phyloP scores from a whole-genome alignment of 2,797 vertebrate genomes.

The Otolemur crassicaudatus region DNA sequence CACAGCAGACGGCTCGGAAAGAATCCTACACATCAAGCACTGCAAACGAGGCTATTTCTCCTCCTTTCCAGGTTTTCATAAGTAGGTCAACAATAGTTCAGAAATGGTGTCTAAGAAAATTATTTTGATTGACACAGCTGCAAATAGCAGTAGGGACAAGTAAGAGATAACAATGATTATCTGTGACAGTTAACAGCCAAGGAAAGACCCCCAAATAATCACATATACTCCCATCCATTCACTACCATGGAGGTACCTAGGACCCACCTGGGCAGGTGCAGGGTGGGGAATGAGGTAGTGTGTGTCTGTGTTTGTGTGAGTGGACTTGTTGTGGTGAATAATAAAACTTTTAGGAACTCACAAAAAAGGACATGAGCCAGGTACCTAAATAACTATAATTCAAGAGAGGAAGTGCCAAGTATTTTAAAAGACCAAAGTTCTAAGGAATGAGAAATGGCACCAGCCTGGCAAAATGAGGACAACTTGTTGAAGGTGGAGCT shows the following conservation, averaged over 20 bases:
- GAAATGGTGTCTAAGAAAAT: constrained; percentile 32
- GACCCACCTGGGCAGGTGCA: neutral
- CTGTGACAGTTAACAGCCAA: neutral
- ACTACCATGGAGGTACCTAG: neutral
- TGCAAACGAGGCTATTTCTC: neutral
- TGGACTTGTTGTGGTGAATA: neutral
- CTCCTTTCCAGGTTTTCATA: constrained; percentile 48
- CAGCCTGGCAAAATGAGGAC: neutral
- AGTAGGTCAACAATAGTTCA: constrained; percentile 50
- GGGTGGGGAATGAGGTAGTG: neutral
- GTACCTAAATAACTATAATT: neutral
- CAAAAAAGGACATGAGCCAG: neutral
- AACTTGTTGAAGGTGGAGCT: neutral
- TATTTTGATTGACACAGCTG: neutral
- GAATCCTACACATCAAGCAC: neutral
- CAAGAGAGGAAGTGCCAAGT: neutral
- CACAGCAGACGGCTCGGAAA: neutral
- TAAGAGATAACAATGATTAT: neutral
- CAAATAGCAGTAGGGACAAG: neutral
- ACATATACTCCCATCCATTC: no score
- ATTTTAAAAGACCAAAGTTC: neutral
- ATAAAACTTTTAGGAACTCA: neutral
- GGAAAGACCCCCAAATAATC: neutral
- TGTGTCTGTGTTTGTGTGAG: neutral
- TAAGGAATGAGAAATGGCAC: neutral